Conservation (phyloP, 2,888 invertebrate species). For the Seira sanloemensis region DNA sequence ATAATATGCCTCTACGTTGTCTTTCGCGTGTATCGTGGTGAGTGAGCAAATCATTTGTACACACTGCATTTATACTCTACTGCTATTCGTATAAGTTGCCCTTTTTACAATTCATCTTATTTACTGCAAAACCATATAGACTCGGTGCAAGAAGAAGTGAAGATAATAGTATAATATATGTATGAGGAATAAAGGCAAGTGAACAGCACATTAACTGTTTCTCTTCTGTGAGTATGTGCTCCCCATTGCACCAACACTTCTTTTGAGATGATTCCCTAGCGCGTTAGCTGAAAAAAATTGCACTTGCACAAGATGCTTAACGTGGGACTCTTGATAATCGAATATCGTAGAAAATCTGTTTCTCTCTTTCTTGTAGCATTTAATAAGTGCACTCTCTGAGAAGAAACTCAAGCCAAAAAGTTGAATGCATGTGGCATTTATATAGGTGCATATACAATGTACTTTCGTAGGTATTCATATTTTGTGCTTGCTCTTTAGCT, state of each 20-base stretch:
- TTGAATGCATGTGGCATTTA: background rate
- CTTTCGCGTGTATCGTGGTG: background rate
- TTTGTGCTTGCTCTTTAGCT: background rate
- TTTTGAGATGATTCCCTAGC: background rate
- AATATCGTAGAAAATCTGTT: background rate
- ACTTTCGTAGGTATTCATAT: background rate
- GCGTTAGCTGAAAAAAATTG: background rate
- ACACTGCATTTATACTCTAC: background rate
- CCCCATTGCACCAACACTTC: background rate
- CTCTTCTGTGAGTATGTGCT: background rate
- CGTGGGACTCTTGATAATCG: background rate
- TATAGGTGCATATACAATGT: background rate
- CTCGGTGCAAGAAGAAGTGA: too few species aligned
- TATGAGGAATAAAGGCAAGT: background rate
- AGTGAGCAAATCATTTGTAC: constrained; percentile 1
- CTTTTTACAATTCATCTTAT: background rate
- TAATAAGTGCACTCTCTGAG: too few species aligned
- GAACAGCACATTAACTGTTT: background rate
- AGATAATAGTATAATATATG: background rate
- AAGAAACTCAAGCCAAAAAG: background rate
- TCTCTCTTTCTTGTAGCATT: too few species aligned
- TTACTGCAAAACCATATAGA: background rate
- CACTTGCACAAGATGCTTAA: background rate
- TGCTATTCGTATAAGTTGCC: background rate
- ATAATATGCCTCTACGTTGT: constrained; percentile 45